Evolutionary conservation across 1,140 invertebrate species (phyloP), one percentile per base, ranked within the genome.

Genomic region (Hypsibius dujardini): DNA sequence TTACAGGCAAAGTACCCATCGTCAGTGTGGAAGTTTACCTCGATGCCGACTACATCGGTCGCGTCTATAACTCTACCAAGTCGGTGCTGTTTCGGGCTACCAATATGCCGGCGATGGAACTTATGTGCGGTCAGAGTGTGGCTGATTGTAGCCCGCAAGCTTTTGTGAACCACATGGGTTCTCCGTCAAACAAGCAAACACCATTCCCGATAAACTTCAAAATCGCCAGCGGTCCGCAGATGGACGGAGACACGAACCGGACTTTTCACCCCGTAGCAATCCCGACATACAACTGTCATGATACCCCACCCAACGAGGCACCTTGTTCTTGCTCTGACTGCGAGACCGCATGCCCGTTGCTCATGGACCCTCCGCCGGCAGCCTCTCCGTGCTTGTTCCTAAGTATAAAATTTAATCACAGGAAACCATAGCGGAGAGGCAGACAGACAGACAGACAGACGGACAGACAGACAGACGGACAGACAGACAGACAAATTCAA

Each of bases 301-400:
- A 84, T 73, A 78, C 84, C 15, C 74, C 86, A 1, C 82, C 85
- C 76, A 87, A 84, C 76, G 80, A 82, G 42, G 82, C 85, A 28
- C 84, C 88, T 0, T 96, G 92, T 79, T 89, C 87, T 74, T 95
- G 92, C 77, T 83, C 90, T 47, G 93, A 97, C 81, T 97, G 93
- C 78, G 83, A 85, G 75, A 79, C 77, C 56, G 87, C 87, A 73
- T 95, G 92, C 79, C 87, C 88, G 0, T 28, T 28, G 83, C 83
- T 46, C 85, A 88, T 40, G 82, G 85, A 7, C 86, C 87, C 1
- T 77, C 82, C 12, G 86, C 87, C 1, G 82, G 28, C 28, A 28
- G 28, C 28, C 28, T 28, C 28, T 28, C 28, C 28, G 28, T 28
- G 28, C 28, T 28, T 28, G 28, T 28, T 28, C 28, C 28, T 28